These are phyloP conservation scores for Phymanthus crucifer DNA, from an alignment of 92 coral and sea anemone genomes.

Conservation along the genomic window DNA sequence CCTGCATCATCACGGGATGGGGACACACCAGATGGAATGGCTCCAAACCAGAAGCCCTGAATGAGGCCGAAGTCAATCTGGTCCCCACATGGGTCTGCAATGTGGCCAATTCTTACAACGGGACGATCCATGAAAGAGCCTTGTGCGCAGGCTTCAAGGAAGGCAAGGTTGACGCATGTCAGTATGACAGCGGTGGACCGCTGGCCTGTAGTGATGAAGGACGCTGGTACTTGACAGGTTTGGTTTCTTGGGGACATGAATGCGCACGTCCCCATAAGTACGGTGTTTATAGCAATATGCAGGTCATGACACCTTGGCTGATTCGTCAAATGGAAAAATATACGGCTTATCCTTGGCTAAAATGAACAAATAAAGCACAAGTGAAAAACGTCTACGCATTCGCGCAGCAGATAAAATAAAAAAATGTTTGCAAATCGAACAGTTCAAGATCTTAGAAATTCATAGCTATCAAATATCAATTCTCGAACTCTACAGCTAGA, in stretches of 20 bases:
- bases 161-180: constrained; percentile 94
- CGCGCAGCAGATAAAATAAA: too few relatives aligned
- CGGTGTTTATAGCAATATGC: constrained; percentile 95
- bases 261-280: constrained; percentile 91
- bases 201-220: constrained; percentile 62
- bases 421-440: too few relatives aligned
- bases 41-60: constrained; percentile 64
- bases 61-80: constrained; percentile 79
- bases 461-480: too few relatives aligned
- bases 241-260: constrained; percentile 93
- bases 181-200: constrained; percentile 97
- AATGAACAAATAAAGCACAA: background rate
- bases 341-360: background rate
- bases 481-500: too few relatives aligned
- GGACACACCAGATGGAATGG: constrained; percentile 75
- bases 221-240: constrained; percentile 80
- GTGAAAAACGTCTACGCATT: too few relatives aligned
- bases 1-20: constrained; percentile 82
- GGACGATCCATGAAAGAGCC: constrained; percentile 83
- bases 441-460: too few relatives aligned
- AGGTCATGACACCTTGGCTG: constrained; percentile 82
- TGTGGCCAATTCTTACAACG: constrained; percentile 69
- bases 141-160: constrained; percentile 89
- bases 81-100: constrained; percentile 80
- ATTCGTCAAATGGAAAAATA: constrained; percentile 5